A percentile compares a stretch with the other conserved stretches of the same genome.
phyloP scores from a whole-genome alignment of 2,888 invertebrate genomes.

The Cremastinae sp. region DNA sequence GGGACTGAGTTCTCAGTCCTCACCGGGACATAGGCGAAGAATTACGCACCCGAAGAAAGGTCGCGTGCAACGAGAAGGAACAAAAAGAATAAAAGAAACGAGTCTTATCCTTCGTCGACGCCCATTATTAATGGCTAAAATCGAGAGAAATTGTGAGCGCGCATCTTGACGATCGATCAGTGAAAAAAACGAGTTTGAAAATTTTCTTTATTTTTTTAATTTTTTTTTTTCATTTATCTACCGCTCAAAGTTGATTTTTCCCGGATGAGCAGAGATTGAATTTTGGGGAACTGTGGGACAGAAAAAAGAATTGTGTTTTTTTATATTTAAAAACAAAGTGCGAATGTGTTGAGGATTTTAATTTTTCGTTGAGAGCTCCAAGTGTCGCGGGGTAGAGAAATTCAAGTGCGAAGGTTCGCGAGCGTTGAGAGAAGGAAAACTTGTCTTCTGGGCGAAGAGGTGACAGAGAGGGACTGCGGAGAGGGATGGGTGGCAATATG shows the following conservation, averaged over 20 bases:
- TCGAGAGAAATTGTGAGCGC: no score
- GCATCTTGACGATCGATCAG: no score
- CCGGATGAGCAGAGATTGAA: constrained; percentile 13
- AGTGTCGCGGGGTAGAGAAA: constrained; percentile 40
- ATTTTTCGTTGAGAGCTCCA: not conserved
- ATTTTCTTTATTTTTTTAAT: no score
- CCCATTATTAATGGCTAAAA: not conserved
- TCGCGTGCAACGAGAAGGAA: constrained; percentile 54
- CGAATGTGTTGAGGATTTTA: not conserved
- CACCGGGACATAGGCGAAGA: constrained; percentile 75
- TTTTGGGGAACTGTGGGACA: no score
- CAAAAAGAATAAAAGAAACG: constrained; percentile 24
- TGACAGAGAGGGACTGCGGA: constrained; percentile 39
- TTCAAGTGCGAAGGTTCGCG: constrained; percentile 44
- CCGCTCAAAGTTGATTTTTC: no score
- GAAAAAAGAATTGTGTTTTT: no score
- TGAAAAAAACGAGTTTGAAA: no score
- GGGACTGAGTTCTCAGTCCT: constrained; percentile 73
- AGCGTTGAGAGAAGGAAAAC: constrained; percentile 24
- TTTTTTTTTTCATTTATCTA: no score
- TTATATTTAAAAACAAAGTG: not conserved
- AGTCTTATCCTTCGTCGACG: not conserved
- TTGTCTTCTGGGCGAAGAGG: constrained; percentile 22
- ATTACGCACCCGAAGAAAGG: constrained; percentile 72
- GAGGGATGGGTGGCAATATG: constrained; percentile 65